Evolutionary conservation across 2,797 vertebrate genomes (phyloP).

Genomic region (Prunella strophiata): DNA sequence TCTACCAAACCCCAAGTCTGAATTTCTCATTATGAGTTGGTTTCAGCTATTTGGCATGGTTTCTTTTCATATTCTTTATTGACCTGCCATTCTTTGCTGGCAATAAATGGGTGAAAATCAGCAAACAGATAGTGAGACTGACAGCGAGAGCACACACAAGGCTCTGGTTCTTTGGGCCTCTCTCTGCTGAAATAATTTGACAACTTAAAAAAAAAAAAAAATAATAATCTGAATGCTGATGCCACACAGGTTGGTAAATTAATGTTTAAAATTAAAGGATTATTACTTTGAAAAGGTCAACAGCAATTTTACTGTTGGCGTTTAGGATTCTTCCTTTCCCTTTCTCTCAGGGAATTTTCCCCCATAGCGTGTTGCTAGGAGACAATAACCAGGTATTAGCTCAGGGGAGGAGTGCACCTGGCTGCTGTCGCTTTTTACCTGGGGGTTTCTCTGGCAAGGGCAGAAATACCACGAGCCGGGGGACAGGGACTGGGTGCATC

Average conservation of each 20-base stretch:
- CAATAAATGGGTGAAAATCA: not conserved
- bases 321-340: not conserved
- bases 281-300: not conserved
- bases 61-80: not conserved
- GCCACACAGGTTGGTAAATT: not conserved
- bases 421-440: not conserved
- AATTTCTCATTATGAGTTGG: not conserved
- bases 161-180: not conserved
- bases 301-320: not conserved
- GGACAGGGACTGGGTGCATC: no score
- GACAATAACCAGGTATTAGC: not conserved
- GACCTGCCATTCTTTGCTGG: not conserved
- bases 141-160: not conserved
- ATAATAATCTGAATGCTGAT: not conserved
- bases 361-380: not conserved
- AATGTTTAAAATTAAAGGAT: not conserved
- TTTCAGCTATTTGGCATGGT: not conserved
- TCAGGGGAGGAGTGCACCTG: no score
- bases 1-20: not conserved
- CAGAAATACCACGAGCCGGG: not conserved
- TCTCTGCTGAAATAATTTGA: not conserved
- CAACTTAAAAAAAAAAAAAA: not conserved
- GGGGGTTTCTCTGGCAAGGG: no score
- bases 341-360: not conserved
- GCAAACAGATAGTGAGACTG: not conserved